These are phyloP conservation scores for Oscheius sp. DNA, from an alignment of 2,888 invertebrate species.

Conservation along the genomic window DNA sequence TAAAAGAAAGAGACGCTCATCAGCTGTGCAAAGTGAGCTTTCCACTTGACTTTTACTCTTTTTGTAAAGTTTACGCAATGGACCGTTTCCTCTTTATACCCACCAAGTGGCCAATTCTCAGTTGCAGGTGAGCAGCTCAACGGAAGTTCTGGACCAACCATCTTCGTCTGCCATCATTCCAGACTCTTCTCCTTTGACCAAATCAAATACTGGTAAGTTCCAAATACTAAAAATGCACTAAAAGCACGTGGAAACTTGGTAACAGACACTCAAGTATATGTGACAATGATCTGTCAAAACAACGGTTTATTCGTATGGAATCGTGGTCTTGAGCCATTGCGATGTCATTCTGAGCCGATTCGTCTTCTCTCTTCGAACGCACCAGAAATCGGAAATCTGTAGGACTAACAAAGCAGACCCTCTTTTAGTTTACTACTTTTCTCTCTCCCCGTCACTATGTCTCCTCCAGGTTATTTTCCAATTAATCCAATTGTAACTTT, in stretches of 20 bases:
- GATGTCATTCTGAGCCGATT: neutral
- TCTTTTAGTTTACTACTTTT: neutral
- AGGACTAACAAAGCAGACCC: constrained; percentile 12
- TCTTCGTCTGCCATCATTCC: neutral
- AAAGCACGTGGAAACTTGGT: constrained; percentile 9
- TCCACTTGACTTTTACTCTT: neutral
- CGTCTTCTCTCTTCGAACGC: neutral
- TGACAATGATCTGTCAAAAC: constrained; percentile 24
- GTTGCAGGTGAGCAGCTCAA: constrained; percentile 19
- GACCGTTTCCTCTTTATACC: too few relatives aligned
- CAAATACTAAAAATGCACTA: neutral
- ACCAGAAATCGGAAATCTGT: neutral
- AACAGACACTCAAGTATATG: constrained; percentile 27
- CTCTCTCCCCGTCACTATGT: neutral
- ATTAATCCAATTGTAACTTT: neutral
- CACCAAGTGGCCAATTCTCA: too few relatives aligned
- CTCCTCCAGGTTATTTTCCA: neutral
- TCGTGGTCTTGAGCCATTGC: constrained; percentile 4
- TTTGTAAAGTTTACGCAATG: neutral
- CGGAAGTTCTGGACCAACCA: constrained; percentile 13
- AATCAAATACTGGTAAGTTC: constrained; percentile 16
- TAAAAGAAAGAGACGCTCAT: constrained; percentile 21
- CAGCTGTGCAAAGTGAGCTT: constrained; percentile 20
- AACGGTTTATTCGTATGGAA: constrained; percentile 25
- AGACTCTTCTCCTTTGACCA: neutral